A percentile compares a stretch with the other conserved stretches of the same genome.
These are phyloP conservation scores for Cantharis rustica DNA, from an alignment of 2,888 invertebrate genomes.

Conservation along the genomic window DNA sequence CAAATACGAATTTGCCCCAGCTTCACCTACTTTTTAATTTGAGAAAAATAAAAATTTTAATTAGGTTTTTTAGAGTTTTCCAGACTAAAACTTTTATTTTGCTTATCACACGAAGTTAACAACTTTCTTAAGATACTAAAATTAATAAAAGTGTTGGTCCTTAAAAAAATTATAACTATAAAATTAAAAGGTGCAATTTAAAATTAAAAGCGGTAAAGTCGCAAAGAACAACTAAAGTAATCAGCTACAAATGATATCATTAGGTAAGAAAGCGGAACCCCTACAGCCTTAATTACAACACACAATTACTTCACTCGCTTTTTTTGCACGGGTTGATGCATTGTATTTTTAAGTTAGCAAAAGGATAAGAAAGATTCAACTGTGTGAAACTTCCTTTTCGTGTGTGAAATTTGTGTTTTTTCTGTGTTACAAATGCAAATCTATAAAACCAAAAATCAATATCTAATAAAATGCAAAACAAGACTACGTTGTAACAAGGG, in stretches of 20 bases:
- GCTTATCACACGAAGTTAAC: not conserved
- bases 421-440: not conserved
- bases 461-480: constrained; percentile 23
- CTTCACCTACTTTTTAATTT: not conserved
- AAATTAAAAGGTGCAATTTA: constrained; percentile 17
- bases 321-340: constrained; percentile 10
- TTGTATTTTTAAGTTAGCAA: constrained; percentile 11
- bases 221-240: constrained; percentile 17
- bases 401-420: constrained; percentile 2
- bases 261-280: constrained; percentile 15
- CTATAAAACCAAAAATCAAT: not conserved
- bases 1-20: not conserved
- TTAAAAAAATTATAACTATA: constrained; percentile 3
- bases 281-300: constrained; percentile 23
- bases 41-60: not conserved
- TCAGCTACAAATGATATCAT: constrained; percentile 23
- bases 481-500: constrained; percentile 22
- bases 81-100: not conserved
- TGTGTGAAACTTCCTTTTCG: not conserved
- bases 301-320: constrained; percentile 17
- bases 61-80: not conserved
- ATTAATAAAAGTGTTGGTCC: not conserved
- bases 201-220: constrained; percentile 13
- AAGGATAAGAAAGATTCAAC: constrained; percentile 5
- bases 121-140: not conserved